These are phyloP conservation scores for Netelia fuscicornis DNA, from an alignment of 2,888 invertebrate genomes.

Conservation along the genomic window DNA sequence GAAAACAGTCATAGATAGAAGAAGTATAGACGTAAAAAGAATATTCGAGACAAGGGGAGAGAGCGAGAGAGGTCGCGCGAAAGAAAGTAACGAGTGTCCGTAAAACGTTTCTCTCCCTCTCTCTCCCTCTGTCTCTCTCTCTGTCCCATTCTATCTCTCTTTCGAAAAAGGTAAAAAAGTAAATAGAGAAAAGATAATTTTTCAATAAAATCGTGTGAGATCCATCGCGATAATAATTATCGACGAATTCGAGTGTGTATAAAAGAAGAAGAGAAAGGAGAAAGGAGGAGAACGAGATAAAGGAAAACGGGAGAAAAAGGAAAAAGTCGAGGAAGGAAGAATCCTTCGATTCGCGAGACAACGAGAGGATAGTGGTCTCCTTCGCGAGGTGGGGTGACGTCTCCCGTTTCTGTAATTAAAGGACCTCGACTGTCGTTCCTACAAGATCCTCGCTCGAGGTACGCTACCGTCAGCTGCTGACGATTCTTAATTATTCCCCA, in stretches of 20 bases:
- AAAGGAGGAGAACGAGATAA: no score
- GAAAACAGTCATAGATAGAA: not conserved
- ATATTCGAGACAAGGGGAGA: no score
- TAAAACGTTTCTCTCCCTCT: no score
- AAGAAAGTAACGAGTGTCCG: no score
- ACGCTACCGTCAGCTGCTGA: conserved; percentile 37
- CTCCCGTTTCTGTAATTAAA: conserved; percentile 25
- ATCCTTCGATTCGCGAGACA: conserved; percentile 42
- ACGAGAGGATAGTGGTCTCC: conserved; percentile 23
- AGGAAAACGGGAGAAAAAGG: no score
- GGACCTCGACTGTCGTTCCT: conserved; percentile 60
- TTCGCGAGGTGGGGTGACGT: conserved; percentile 8
- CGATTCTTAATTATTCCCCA: not conserved
- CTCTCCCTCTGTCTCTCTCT: no score
- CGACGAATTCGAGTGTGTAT: not conserved
- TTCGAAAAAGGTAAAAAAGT: no score
- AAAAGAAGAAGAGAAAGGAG: not conserved
- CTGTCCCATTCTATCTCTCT: not conserved
- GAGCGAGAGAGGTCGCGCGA: no score
- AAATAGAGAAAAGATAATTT: not conserved
- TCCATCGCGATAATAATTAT: not conserved
- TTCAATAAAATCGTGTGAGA: not conserved
- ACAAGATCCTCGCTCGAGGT: conserved; percentile 61
- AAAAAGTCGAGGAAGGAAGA: not conserved
- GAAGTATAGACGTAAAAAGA: not conserved